Conservation (phyloP, 2,113 vertebrate genomes). For the Jaculus jaculus region DNA sequence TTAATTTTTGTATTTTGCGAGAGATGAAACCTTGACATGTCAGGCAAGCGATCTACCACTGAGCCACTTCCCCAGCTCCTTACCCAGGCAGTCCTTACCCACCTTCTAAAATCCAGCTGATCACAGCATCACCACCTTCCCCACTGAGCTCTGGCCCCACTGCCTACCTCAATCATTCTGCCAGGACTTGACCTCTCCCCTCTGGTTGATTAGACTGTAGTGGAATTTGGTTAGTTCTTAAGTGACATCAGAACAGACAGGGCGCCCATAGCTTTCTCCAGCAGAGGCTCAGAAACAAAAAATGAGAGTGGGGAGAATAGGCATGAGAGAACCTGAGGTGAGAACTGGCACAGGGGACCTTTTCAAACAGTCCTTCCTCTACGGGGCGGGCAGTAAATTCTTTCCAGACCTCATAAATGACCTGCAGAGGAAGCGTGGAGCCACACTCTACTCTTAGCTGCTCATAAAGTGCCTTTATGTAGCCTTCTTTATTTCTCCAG, state of each 20-base stretch:
- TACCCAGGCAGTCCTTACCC: not conserved
- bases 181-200: not conserved
- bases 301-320: not conserved
- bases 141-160: not conserved
- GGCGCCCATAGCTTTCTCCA: not conserved
- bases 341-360: not conserved
- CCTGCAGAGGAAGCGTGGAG: not conserved
- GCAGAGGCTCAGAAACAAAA: not conserved
- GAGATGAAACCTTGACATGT: not conserved
- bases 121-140: not conserved
- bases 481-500: slow-evolving; percentile 57
- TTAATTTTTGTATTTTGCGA: not conserved
- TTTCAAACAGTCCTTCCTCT: not conserved
- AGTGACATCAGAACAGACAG: not conserved
- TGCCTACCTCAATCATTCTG: fast-evolving
- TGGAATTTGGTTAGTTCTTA: not conserved
- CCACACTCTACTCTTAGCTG: not conserved
- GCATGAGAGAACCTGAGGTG: not conserved
- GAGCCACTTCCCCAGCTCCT: not conserved
- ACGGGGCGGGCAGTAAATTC: not conserved
- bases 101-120: not conserved
- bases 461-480: slow-evolving; percentile 55
- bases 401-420: not conserved
- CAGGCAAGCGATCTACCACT: not conserved
- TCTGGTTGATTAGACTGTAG: not conserved